Base-by-base conservation (phyloP, 2,797 vertebrate species). In the Gobio occitaniae region DNA sequence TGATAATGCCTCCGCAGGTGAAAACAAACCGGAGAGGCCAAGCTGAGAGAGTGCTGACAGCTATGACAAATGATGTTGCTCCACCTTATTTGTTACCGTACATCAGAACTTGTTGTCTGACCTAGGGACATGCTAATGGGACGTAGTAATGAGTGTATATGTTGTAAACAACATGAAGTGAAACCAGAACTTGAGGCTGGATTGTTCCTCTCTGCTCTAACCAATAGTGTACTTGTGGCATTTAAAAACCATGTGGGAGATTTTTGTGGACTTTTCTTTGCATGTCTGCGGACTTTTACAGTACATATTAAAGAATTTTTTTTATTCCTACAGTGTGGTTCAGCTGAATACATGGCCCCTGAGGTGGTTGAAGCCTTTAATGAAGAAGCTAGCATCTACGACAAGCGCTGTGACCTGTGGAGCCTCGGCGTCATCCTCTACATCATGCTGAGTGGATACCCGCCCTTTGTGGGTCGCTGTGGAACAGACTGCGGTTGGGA, bases 341-440 rank as follows among this genome's bases (percentile, higher is more conserved):
- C 98, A 0, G 98, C 98, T 0, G 98, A 99, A 91, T 99, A 99
- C 94, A 99, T 99, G 98, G 98, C 98, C 21, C 98, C 98, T 0
- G 98, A 99, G 92, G 98, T 99, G 84, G 98, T 99, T 59, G 98
- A 99, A 91, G 98, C 97, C 19, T 99, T 99, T 92, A 98, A 95
- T 0, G 98, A 99, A 92, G 98, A 99, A 90, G 97, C 98, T 2
- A 96, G 97, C 65, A 98, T 99, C 90, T 99, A 99, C 0, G 98
- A 99, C 93, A 99, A 99, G 90, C 97, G 98, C 87, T 99, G 98
- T 5, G 98, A 99, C 90, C 94, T 99, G 89, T 99, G 98, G 98
- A 99, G 98, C 91, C 95, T 99, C 21, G 98, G 98, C 0, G 98
- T 99, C 75, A 98, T 99, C 90, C 96, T 99, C 10, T 99, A 99